Evolutionary conservation across 2,113 vertebrate species (phyloP).

Genomic region (Bettongia penicillata): DNA sequence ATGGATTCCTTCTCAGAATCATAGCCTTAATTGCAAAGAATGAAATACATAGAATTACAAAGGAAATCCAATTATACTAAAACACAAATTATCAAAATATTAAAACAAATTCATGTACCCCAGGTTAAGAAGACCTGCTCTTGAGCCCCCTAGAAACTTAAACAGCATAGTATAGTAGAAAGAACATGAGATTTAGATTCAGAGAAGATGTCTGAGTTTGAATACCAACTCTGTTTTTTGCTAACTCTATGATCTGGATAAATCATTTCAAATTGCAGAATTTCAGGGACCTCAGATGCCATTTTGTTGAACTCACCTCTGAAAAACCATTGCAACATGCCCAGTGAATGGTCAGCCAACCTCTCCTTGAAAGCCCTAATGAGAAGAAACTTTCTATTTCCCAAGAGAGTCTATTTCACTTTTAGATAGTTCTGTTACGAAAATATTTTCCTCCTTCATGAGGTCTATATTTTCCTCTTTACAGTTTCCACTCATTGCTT

Average conservation of each 20-base stretch:
- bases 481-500: no score
- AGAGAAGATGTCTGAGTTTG: neutral
- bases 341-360: neutral
- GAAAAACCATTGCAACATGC: neutral
- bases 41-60: neutral
- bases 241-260: neutral
- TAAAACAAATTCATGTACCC: neutral
- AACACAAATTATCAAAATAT: neutral
- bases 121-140: neutral
- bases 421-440: no score
- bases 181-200: neutral
- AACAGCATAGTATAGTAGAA: neutral
- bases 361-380: neutral
- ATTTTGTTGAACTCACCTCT: neutral
- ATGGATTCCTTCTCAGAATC: neutral
- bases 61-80: neutral
- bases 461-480: no score
- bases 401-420: neutral
- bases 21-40: neutral
- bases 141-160: neutral
- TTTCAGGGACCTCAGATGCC: neutral
- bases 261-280: neutral
- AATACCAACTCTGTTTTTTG: neutral
- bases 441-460: no score
- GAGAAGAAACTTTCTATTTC: neutral